phyloP scores from a whole-genome alignment of 2,113 vertebrate genomes.

The Muntiacus muntjak region DNA sequence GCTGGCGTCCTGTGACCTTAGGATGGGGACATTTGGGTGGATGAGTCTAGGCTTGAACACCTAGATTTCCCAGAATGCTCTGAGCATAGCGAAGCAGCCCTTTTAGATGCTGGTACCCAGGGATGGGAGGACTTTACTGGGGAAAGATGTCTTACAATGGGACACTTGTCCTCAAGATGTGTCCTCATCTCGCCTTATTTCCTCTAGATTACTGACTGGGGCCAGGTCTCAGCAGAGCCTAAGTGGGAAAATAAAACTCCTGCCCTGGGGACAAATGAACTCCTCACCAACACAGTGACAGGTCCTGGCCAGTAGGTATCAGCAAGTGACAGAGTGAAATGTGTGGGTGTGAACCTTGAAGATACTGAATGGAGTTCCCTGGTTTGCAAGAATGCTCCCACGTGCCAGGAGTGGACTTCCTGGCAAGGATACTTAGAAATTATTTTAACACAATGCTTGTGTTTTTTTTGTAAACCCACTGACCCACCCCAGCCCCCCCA shows the following conservation, averaged over 20 bases:
- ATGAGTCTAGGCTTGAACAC: background rate
- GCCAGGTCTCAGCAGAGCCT: background rate
- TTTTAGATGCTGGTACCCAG: background rate
- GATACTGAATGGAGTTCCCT: background rate
- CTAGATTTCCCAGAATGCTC: background rate
- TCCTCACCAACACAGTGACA: accelerated
- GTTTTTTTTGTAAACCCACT: background rate
- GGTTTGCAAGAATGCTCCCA: background rate
- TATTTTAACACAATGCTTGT: background rate
- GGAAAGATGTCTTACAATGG: accelerated
- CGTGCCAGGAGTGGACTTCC: background rate
- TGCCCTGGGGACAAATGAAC: background rate
- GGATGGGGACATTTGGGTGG: background rate
- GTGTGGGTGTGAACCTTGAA: background rate
- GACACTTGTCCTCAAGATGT: background rate
- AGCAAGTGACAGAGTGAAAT: background rate
- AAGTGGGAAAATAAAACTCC: background rate
- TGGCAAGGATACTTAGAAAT: background rate
- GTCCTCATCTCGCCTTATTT: background rate
- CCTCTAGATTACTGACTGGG: background rate
- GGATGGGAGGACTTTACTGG: accelerated
- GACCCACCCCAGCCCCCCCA: background rate
- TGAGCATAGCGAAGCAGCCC: background rate
- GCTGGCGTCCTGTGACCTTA: background rate
- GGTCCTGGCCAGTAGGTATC: background rate